phyloP scores from a whole-genome alignment of 1,140 invertebrate genomes.

The Brachionus plicatilis region DNA sequence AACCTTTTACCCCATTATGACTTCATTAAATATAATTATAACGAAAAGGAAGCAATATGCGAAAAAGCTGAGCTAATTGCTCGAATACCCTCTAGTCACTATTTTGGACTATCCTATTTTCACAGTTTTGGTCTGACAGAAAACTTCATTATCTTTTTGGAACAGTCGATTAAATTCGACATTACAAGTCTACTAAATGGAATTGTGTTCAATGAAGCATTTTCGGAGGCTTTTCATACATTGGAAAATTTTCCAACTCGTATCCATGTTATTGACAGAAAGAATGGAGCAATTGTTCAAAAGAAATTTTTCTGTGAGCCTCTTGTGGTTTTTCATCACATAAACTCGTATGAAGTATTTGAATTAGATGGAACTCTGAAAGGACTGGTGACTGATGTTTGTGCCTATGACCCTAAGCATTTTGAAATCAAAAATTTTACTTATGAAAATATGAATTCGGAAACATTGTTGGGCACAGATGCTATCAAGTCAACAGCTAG shows the following conservation, averaged over 20 bases:
- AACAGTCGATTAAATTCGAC: conserved; percentile 71
- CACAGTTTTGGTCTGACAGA: conserved; percentile 79
- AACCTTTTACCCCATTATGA: neutral
- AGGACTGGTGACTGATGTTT: neutral
- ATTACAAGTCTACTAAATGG: conserved; percentile 60
- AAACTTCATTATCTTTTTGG: conserved; percentile 74
- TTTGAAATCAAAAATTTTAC: conserved; percentile 35
- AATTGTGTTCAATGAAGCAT: conserved; percentile 41
- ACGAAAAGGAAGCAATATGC: conserved; percentile 21
- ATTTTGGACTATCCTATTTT: conserved; percentile 74
- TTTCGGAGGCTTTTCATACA: neutral
- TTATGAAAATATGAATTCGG: conserved; percentile 32
- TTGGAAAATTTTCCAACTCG: conserved; percentile 47
- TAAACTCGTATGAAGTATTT: conserved; percentile 71
- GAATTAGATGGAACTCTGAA: neutral
- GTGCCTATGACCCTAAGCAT: conserved; percentile 24
- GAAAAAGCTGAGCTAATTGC: conserved; percentile 56
- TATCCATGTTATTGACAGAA: conserved; percentile 56
- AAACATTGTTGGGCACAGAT: neutral
- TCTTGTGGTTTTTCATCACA: conserved; percentile 80
- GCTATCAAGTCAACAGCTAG: neutral
- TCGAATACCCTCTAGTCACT: conserved; percentile 67
- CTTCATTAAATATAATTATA: neutral
- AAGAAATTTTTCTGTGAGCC: conserved; percentile 62
- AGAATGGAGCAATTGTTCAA: conserved; percentile 60